Conservation (phyloP, 2,888 invertebrate genomes). For the Phlogophora meticulosa region DNA sequence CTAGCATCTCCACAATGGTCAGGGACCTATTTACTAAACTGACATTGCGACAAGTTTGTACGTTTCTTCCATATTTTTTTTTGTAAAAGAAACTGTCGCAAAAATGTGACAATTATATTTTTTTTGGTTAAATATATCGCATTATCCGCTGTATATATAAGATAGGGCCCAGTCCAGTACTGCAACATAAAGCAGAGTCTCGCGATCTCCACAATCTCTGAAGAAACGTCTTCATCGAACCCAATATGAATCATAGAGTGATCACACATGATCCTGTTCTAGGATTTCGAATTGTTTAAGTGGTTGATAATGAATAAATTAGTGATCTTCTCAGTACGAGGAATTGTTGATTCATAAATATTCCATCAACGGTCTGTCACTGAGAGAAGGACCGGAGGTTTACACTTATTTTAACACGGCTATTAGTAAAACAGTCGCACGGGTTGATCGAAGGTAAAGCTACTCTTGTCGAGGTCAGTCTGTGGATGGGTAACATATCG, state of each 20-base stretch:
- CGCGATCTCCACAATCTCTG: neutral
- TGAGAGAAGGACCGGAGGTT: neutral
- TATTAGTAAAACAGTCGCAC: too few relatives aligned
- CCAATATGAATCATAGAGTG: constrained; percentile 28
- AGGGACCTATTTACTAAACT: too few relatives aligned
- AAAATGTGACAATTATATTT: too few relatives aligned
- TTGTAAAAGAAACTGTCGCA: too few relatives aligned
- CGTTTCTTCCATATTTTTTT: too few relatives aligned
- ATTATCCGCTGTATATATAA: too few relatives aligned
- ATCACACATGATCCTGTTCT: constrained; percentile 27
- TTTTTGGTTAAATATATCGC: too few relatives aligned
- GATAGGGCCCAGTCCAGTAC: too few relatives aligned
- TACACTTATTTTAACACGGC: neutral
- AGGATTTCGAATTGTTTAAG: constrained; percentile 36
- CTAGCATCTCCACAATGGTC: neutral
- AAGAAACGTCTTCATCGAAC: neutral
- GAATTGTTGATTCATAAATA: constrained; percentile 46
- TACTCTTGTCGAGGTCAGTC: too few relatives aligned
- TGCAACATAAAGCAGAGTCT: neutral
- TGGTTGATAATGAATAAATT: constrained; percentile 35
- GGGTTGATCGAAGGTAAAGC: too few relatives aligned
- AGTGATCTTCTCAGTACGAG: constrained; percentile 11
- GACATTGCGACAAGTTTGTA: too few relatives aligned
- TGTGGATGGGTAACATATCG: too few relatives aligned
- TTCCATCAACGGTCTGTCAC: neutral